Evolutionary conservation across 2,888 invertebrate species (phyloP), one percentile per base, ranked within the genome.

Genomic region (Serripes groenlandicus): DNA sequence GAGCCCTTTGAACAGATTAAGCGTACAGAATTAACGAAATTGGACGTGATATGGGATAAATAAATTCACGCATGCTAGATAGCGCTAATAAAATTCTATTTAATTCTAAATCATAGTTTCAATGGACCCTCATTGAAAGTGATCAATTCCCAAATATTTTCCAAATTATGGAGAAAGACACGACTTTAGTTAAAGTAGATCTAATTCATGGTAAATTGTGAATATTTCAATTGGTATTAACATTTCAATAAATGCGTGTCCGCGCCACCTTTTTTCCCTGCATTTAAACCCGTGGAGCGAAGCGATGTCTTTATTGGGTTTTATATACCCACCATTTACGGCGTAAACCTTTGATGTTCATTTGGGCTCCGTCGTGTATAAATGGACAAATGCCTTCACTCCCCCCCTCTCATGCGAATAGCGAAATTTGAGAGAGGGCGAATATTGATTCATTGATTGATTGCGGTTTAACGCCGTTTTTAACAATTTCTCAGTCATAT

Each of bases 201-300:
- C 35, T 66, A 42, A 66, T 66, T 66, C 66, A 66, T 66, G 66
- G 42, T 66, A 66, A 66, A 42, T 66, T 66, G 66, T 66, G 66
- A 37, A 42, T n/a, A 3, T 56, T 42, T 42, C 26, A 66, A 66
- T 66, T 23, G 49, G 42, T 66, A 66, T 66, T 66, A 26, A 66
- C 23, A 7, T 26, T 37, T 66, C 21, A 64, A 34, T 34, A 3
- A 7, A 35, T 3, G 35, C 64, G 26, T 21, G 23, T 30, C n/a
- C 34, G 34, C 64, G n/a, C 9, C 21, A 21, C 34, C 35, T 34
- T 64, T 35, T 34, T 23, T 7, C n/a, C 64, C 26, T 26, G 23
- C 56, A 64, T 34, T 64, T n/a, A 30, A 64, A 34, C 35, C 4
- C 18, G 30, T n/a, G 64, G 35, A 34, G 15, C 64, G 23, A 35